Evolutionary conservation across 2,797 vertebrate species (phyloP).

Genomic region (Ataeniobius toweri): DNA sequence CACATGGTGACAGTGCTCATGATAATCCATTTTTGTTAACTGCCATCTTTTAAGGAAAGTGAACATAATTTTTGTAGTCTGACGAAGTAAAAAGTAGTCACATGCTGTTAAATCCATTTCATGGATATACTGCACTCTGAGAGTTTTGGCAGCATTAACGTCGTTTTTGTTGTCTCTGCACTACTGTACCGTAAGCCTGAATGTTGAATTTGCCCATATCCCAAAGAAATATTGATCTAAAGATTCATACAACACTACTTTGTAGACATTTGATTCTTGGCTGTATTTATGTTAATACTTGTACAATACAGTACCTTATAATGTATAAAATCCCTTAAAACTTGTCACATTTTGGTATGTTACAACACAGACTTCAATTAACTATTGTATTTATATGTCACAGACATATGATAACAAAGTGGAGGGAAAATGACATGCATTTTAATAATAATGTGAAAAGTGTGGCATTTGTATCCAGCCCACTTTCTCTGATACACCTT

Average conservation of each 20-base stretch:
- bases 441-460: background rate
- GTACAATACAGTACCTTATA: background rate
- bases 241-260: background rate
- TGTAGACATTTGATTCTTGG: background rate
- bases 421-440: background rate
- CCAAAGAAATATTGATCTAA: slow-evolving; percentile 6
- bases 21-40: slow-evolving; percentile 63
- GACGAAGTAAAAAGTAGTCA: slow-evolving; percentile 38
- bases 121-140: slow-evolving; percentile 48
- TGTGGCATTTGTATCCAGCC: background rate
- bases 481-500: background rate
- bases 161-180: slow-evolving; percentile 30
- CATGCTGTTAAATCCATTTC: slow-evolving; percentile 61
- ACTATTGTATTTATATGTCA: too few species aligned
- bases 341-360: background rate
- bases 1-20: slow-evolving; percentile 59
- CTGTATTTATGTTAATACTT: background rate
- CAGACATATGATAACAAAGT: background rate
- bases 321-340: background rate
- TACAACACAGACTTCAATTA: background rate
- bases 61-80: slow-evolving; percentile 51
- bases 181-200: slow-evolving; percentile 41
- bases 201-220: slow-evolving; percentile 42
- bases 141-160: slow-evolving; percentile 42
- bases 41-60: slow-evolving; percentile 69